Evolutionary conservation across 2,113 vertebrate species (phyloP).

Genomic region (Salvelinus fontinalis): DNA sequence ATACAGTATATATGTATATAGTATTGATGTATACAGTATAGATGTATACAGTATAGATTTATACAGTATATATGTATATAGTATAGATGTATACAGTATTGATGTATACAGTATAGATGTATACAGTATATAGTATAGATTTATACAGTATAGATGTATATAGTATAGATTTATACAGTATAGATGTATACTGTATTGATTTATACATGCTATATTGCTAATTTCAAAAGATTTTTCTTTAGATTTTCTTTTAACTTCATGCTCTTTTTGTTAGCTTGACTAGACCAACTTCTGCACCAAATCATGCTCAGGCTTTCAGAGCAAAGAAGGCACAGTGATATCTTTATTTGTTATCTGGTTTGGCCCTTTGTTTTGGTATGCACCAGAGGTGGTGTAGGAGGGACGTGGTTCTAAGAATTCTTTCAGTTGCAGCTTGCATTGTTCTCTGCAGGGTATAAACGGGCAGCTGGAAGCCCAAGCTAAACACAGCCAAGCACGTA

Average conservation of each 20-base stretch:
- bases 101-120: no score
- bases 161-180: no score
- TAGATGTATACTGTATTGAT: no score
- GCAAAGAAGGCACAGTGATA: conserved; percentile 4
- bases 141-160: no score
- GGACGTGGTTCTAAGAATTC: background rate
- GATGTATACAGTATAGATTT: no score
- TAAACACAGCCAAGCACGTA: conserved; percentile 27
- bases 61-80: no score
- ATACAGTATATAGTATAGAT: no score
- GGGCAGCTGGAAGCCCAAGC: conserved; percentile 30
- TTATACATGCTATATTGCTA: background rate
- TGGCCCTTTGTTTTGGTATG: conserved; percentile 9
- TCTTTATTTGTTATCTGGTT: conserved; percentile 24
- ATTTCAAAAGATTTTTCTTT: background rate
- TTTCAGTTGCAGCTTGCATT: conserved; percentile 44
- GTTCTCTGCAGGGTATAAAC: conserved; percentile 29
- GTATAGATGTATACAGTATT: no score
- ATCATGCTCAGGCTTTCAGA: background rate
- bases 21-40: no score
- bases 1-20: no score
- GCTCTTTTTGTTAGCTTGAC: background rate
- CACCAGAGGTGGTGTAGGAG: conserved; percentile 14
- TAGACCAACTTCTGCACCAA: background rate
- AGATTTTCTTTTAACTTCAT: background rate